Percentiles rank a stretch among this genome's conserved stretches.
Conservation (phyloP, 2,888 invertebrate genomes). For the Plemyria rubiginata region DNA sequence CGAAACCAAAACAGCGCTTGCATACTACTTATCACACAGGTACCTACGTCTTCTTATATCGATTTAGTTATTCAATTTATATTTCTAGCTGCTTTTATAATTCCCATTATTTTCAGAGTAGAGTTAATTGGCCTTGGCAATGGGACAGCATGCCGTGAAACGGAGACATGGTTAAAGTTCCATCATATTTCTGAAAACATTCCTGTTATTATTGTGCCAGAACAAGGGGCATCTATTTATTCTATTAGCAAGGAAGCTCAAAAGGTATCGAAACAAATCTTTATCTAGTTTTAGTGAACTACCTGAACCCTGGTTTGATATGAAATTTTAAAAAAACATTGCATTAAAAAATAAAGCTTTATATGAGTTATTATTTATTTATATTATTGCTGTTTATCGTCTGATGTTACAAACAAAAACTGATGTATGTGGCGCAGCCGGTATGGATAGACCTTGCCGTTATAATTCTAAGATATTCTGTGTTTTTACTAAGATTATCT, state of each 20-base stretch:
- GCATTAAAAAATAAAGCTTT: too few species aligned
- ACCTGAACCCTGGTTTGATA: too few species aligned
- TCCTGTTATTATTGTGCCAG: slow-evolving; percentile 93
- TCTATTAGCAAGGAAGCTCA: slow-evolving; percentile 94
- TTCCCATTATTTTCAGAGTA: slow-evolving; percentile 82
- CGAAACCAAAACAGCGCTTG: too few species aligned
- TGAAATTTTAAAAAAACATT: too few species aligned
- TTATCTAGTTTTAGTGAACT: too few species aligned
- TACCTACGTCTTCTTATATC: too few species aligned
- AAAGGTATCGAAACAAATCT: slow-evolving; percentile 66
- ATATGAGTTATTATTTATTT: too few species aligned
- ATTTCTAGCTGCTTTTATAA: slow-evolving; percentile 1
- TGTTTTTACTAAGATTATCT: not conserved
- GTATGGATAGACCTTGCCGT: not conserved
- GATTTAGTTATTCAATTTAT: not conserved
- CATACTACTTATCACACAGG: too few species aligned
- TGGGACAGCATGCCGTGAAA: slow-evolving; percentile 95
- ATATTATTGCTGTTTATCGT: too few species aligned
- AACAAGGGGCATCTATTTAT: slow-evolving; percentile 96
- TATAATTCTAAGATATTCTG: not conserved
- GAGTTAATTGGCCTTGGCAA: slow-evolving; percentile 95
- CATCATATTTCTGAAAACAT: slow-evolving; percentile 80
- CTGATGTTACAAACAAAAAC: not conserved
- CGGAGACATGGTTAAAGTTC: slow-evolving; percentile 90
- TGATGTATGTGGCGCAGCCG: slow-evolving; percentile 4